Evolutionary conservation across 2,113 vertebrate species (phyloP).

Genomic region (Patagioenas fasciata): DNA sequence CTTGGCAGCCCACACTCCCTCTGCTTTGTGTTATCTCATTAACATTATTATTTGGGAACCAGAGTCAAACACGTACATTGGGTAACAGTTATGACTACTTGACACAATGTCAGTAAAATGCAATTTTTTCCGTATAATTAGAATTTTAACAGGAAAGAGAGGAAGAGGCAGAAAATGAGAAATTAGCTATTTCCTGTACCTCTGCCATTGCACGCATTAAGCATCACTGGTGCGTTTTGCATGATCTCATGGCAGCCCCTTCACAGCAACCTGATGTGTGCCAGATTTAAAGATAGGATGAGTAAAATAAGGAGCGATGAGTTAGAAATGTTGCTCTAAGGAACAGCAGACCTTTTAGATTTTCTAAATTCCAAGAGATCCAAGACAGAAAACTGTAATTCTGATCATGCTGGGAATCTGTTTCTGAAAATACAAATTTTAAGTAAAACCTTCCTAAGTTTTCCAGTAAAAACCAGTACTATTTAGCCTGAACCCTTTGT

Average conservation of each 20-base stretch:
- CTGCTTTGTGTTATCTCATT: slow-evolving; percentile 43
- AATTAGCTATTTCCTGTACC: slow-evolving; percentile 61
- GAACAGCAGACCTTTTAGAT: background rate
- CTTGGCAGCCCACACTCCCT: slow-evolving; percentile 38
- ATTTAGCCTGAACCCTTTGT: background rate
- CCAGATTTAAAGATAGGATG: background rate
- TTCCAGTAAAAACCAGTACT: background rate
- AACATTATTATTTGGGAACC: slow-evolving; percentile 48
- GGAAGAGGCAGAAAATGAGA: slow-evolving; percentile 60
- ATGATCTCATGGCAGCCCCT: slow-evolving; percentile 53
- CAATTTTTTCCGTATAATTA: slow-evolving; percentile 39
- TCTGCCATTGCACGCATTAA: slow-evolving; percentile 51
- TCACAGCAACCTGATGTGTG: slow-evolving; percentile 26
- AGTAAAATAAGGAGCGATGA: background rate
- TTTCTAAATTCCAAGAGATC: background rate
- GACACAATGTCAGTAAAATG: slow-evolving; percentile 53
- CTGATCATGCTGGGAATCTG: background rate
- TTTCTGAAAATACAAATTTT: background rate
- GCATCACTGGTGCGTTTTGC: background rate
- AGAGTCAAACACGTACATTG: slow-evolving; percentile 15
- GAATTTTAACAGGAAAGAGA: slow-evolving; percentile 57
- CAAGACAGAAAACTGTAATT: background rate
- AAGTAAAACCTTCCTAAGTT: background rate
- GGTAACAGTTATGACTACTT: slow-evolving; percentile 43
- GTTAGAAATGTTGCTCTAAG: background rate